These are phyloP conservation scores for Sisor rabdophorus DNA, from an alignment of 2,113 vertebrate species.

Conservation along the genomic window DNA sequence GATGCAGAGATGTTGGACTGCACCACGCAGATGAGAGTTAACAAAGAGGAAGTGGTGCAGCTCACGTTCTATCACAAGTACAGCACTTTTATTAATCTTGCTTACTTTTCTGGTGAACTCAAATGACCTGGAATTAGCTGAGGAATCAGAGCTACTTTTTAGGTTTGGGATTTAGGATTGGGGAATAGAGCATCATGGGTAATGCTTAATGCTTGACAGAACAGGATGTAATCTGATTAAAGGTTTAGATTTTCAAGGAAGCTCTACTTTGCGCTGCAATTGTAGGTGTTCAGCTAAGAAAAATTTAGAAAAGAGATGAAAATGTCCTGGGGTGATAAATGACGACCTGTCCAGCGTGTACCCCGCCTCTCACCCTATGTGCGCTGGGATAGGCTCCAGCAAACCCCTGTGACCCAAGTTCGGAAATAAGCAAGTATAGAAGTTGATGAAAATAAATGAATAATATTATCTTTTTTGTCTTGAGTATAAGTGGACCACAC, in stretches of 20 bases:
- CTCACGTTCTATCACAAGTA: constrained; percentile 81
- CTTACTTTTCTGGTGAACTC: neutral
- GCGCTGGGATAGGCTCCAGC: too few species aligned
- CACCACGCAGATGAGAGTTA: constrained; percentile 60
- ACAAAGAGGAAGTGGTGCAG: constrained; percentile 64
- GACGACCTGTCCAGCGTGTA: neutral
- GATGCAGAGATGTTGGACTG: constrained; percentile 65
- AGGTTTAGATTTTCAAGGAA: neutral
- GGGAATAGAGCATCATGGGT: neutral
- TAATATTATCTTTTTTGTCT: too few species aligned
- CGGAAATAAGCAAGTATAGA: too few species aligned
- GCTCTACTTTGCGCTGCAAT: neutral
- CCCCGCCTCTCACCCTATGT: too few species aligned
- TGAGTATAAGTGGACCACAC: too few species aligned
- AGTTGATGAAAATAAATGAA: too few species aligned
- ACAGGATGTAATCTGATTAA: constrained; percentile 7
- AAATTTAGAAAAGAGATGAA: neutral
- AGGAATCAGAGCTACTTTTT: neutral
- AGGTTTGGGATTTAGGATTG: neutral
- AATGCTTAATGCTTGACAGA: constrained; percentile 1
- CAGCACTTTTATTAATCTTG: neutral
- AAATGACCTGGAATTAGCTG: neutral
- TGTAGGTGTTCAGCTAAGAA: neutral
- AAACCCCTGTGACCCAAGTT: too few species aligned
- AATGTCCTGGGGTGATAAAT: neutral